These are phyloP conservation scores for Syrista parreyssii DNA, from an alignment of 2,888 invertebrate species.

Conservation along the genomic window DNA sequence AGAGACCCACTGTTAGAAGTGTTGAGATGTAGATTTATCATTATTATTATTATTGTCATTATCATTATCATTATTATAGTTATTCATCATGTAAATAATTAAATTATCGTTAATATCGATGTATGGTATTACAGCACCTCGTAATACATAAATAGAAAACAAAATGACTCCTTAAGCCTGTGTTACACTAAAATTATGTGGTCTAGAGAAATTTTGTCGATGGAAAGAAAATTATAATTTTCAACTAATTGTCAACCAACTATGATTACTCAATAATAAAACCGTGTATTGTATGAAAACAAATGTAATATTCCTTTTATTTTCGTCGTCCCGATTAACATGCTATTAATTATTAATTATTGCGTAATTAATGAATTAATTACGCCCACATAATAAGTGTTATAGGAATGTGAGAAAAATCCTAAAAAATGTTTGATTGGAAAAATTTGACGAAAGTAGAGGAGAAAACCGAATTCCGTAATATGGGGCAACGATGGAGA, in stretches of 20 bases:
- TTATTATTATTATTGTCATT: conserved; percentile 11
- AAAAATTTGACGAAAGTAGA: too few relatives aligned
- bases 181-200: conserved; percentile 15
- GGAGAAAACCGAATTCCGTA: background rate
- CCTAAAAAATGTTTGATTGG: too few relatives aligned
- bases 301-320: background rate
- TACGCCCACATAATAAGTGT: too few relatives aligned
- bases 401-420: too few relatives aligned
- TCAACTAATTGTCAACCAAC: background rate
- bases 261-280: background rate
- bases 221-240: background rate
- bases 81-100: conserved; percentile 18
- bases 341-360: too few relatives aligned
- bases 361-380: too few relatives aligned
- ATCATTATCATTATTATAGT: background rate
- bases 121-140: conserved; percentile 16
- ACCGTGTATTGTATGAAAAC: background rate
- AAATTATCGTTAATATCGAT: conserved; percentile 19
- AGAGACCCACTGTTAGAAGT: conserved; percentile 17
- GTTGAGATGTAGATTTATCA: conserved; percentile 19
- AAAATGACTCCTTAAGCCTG: conserved; percentile 17
- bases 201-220: background rate
- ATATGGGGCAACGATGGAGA: background rate
- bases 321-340: background rate
- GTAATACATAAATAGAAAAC: conserved; percentile 21